These are phyloP conservation scores for Tragelaphus strepsiceros DNA, from an alignment of 2,113 vertebrate species.

Conservation along the genomic window DNA sequence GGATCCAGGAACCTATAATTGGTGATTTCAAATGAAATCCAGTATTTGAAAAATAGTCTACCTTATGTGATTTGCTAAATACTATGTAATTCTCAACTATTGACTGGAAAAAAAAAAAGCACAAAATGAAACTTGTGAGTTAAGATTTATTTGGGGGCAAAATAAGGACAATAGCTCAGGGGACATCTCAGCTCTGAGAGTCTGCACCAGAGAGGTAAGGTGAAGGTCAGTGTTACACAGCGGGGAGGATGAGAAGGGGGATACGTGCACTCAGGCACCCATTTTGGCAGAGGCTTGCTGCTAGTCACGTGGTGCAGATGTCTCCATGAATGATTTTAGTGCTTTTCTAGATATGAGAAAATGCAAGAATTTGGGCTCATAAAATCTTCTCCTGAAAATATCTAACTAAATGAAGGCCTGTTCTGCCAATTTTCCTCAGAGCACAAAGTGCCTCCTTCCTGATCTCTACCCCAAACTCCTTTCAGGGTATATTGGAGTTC, in stretches of 20 bases:
- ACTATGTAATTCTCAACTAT: neutral
- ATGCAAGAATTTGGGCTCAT: neutral
- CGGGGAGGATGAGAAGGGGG: neutral
- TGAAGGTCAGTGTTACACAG: neutral
- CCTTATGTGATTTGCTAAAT: neutral
- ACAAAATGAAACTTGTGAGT: neutral
- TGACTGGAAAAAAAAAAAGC: neutral
- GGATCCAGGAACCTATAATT: neutral
- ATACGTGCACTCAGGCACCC: neutral
- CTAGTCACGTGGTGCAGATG: neutral
- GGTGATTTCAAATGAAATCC: neutral
- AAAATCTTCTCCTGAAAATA: neutral
- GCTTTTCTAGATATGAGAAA: neutral
- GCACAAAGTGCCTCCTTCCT: neutral
- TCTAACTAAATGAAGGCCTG: neutral
- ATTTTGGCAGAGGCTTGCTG: neutral
- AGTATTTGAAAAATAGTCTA: neutral
- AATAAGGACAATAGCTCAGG: neutral
- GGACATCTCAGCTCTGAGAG: neutral
- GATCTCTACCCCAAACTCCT: neutral
- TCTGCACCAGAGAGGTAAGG: neutral
- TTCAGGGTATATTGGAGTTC: neutral
- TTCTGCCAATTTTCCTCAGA: neutral
- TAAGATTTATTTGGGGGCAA: neutral
- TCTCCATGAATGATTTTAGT: neutral